phyloP scores from a whole-genome alignment of 2,113 vertebrate genomes.

The Tetrax tetrax region DNA sequence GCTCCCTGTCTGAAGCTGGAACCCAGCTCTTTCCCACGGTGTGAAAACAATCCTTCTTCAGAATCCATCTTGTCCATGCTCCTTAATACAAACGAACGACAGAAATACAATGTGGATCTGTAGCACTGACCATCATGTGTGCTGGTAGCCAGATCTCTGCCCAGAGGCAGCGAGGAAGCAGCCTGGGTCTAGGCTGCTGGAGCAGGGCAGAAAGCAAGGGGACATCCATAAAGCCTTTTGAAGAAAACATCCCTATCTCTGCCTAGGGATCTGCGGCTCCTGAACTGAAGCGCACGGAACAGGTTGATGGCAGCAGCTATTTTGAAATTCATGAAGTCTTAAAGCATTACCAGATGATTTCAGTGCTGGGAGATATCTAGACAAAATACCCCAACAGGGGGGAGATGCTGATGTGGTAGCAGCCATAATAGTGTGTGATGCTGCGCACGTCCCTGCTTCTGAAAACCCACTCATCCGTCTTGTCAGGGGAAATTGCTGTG shows the following conservation, averaged over 20 bases:
- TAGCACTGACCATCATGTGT: not conserved
- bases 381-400: conserved; percentile 11
- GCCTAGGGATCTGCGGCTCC: not conserved
- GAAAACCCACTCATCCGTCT: conserved; percentile 33
- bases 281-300: not conserved
- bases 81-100: not conserved
- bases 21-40: not conserved
- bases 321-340: conserved; percentile 41
- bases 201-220: not conserved
- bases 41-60: not conserved
- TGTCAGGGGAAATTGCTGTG: conserved; percentile 34
- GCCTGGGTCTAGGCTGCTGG: rapidly evolving
- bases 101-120: not conserved
- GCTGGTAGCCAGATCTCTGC: not conserved
- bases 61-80: rapidly evolving
- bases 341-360: conserved; percentile 19
- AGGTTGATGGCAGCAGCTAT: not conserved
- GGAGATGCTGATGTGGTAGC: conserved; percentile 23
- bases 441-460: not conserved
- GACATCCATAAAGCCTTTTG: not conserved
- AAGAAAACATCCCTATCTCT: not conserved
- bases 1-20: not conserved
- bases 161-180: not conserved
- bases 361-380: conserved; percentile 18
- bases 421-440: conserved; percentile 36